phyloP scores from a whole-genome alignment of 1,140 invertebrate genomes.

The Aphis gossypii region DNA sequence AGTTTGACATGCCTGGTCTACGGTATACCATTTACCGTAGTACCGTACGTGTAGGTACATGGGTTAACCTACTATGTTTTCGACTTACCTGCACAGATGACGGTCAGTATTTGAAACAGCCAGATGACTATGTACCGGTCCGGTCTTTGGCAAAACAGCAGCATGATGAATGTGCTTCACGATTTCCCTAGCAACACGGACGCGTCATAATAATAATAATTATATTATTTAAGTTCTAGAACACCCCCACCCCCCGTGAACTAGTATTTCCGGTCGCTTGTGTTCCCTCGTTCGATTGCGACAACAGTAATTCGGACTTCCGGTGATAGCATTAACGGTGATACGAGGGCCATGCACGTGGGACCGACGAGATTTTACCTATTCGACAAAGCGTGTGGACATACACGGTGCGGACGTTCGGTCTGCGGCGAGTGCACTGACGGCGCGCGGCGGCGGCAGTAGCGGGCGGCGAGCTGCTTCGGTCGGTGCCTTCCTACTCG shows the following conservation, averaged over 20 bases:
- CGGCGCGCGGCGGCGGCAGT: not conserved
- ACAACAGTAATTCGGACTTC: not conserved
- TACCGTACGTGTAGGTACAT: no score
- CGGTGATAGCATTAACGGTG: no score
- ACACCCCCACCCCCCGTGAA: not conserved
- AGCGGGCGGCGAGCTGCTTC: not conserved
- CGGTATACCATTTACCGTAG: no score
- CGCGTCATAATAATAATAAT: not conserved
- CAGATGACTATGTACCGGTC: conserved; percentile 46
- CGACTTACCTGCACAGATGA: conserved; percentile 51
- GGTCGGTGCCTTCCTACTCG: not conserved
- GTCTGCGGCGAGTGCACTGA: not conserved
- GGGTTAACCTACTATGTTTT: not conserved
- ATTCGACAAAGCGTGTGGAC: not conserved
- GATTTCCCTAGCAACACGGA: not conserved
- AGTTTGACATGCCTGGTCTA: no score
- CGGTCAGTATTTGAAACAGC: conserved; percentile 49
- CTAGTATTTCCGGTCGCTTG: not conserved
- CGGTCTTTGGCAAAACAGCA: conserved; percentile 38
- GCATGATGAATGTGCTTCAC: not conserved
- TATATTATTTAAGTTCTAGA: not conserved
- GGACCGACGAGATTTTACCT: not conserved
- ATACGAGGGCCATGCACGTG: not conserved
- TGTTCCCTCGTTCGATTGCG: not conserved
- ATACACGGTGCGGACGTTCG: conserved; percentile 1